Conservation (phyloP, 2,113 vertebrate species). For the Aplodontia rufa region DNA sequence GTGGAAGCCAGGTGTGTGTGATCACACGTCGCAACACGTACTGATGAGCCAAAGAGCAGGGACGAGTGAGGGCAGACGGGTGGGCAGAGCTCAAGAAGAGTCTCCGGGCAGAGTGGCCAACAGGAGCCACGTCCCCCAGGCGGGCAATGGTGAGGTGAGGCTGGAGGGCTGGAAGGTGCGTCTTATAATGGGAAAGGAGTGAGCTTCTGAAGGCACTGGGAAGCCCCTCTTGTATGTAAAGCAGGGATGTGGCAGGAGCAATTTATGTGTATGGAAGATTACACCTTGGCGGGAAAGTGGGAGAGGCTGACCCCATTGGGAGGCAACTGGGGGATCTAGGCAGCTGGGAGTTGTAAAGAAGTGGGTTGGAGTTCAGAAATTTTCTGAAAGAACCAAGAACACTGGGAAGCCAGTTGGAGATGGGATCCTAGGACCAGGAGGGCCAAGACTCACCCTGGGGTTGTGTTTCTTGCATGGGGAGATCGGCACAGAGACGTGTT, state of each 20-base stretch:
- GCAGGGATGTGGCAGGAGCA: not conserved
- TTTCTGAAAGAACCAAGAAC: not conserved
- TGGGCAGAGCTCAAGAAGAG: not conserved
- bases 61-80: not conserved
- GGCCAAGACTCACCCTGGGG: not conserved
- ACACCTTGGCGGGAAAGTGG: not conserved
- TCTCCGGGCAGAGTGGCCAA: fast-evolving
- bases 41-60: not conserved
- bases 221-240: not conserved
- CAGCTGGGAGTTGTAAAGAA: too few species aligned
- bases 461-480: not conserved
- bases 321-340: not conserved
- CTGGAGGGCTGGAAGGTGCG: not conserved
- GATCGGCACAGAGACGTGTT: not conserved
- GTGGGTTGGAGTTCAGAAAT: not conserved
- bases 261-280: too few species aligned
- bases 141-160: not conserved
- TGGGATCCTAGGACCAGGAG: not conserved
- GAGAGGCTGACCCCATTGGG: too few species aligned
- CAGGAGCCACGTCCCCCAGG: too few species aligned
- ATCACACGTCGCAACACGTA: not conserved
- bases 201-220: not conserved
- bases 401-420: not conserved
- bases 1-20: not conserved
- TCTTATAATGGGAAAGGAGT: not conserved